Evolutionary conservation across 1,140 invertebrate genomes (phyloP), one percentile per base, ranked within the genome.

Genomic region (Cryptotermes secundus): DNA sequence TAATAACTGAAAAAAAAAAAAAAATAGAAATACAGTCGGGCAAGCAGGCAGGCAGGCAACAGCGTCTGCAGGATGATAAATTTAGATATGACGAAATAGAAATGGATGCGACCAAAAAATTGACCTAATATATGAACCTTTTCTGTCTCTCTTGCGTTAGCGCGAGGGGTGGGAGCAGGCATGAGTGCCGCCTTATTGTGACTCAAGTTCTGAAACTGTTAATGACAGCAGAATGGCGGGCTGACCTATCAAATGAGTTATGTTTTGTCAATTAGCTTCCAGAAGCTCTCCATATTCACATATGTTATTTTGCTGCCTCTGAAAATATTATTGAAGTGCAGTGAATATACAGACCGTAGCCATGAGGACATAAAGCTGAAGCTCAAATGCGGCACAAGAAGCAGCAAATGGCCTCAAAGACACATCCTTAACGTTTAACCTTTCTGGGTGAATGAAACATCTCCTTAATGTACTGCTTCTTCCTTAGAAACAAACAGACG

Each of bases 11-110:
- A 72, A 72, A 72, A 36, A 72, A n/a, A 31, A 26, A 81, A 26
- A 72, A 72, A 72, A 36, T 31, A n/a, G 6, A 26, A 81, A 81
- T 35, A 45, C 80, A 36, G 42, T 35, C 42, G n/a, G n/a, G n/a
- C n/a, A 19, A 45, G 10, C 80, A 38, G 80, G 34, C 34, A 9
- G 34, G 35, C n/a, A 81, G 19, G 34, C 35, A 81, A 35, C 35
- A 10, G 26, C 35, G 35, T 38, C 80, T 38, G 35, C 80, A 31
- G 12, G 34, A 81, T 81, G 80, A 81, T 81, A 81, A 81, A 81
- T 81, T 81, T 81, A 81, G 80, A 81, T 81, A 81, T 81, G 80
- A 81, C 80, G 80, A 81, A 81, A 81, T 3, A 81, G 42, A 72
- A 72, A 72, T 72, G 59, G 26, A 72, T 72, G 59, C n/a, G 35